These are phyloP conservation scores for Ligdia adustata DNA, from an alignment of 2,888 invertebrate genomes.

Conservation along the genomic window DNA sequence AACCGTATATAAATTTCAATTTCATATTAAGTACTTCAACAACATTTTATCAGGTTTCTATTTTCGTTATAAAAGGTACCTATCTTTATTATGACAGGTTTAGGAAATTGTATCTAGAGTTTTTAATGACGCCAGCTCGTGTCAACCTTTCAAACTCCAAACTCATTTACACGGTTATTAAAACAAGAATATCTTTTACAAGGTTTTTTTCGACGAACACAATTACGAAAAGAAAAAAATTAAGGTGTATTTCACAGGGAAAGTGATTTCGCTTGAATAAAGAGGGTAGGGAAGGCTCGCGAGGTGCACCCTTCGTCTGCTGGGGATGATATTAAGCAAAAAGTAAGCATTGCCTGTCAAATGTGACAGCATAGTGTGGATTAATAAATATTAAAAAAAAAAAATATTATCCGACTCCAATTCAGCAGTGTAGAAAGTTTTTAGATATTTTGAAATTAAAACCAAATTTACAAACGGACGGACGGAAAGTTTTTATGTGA, in stretches of 20 bases:
- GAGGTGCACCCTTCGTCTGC: slow-evolving; percentile 70
- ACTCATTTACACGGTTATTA: slow-evolving; percentile 35
- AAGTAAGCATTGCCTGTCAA: slow-evolving; percentile 50
- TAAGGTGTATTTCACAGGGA: slow-evolving; percentile 48
- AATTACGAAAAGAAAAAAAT: slow-evolving; percentile 37
- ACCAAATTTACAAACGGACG: no score
- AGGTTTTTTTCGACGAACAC: slow-evolving; percentile 31
- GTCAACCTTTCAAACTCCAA: slow-evolving; percentile 18
- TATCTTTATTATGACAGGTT: neutral
- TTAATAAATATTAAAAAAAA: no score
- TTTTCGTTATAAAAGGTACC: no score
- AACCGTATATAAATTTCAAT: no score
- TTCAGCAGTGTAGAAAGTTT: no score
- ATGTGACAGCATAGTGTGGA: slow-evolving; percentile 45
- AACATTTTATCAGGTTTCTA: no score
- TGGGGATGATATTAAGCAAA: slow-evolving; percentile 72
- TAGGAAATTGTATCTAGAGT: neutral
- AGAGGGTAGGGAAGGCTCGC: slow-evolving; percentile 53
- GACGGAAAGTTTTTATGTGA: no score
- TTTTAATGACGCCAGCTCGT: slow-evolving; percentile 21
- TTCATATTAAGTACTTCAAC: no score
- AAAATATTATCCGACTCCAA: no score
- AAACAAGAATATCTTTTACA: slow-evolving; percentile 35
- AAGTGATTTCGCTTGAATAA: slow-evolving; percentile 72
- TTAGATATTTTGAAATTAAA: no score